A percentile compares a stretch with the other conserved stretches of the same genome.
These are phyloP conservation scores for Sesia apiformis DNA, from an alignment of 2,888 invertebrate species.

Conservation along the genomic window DNA sequence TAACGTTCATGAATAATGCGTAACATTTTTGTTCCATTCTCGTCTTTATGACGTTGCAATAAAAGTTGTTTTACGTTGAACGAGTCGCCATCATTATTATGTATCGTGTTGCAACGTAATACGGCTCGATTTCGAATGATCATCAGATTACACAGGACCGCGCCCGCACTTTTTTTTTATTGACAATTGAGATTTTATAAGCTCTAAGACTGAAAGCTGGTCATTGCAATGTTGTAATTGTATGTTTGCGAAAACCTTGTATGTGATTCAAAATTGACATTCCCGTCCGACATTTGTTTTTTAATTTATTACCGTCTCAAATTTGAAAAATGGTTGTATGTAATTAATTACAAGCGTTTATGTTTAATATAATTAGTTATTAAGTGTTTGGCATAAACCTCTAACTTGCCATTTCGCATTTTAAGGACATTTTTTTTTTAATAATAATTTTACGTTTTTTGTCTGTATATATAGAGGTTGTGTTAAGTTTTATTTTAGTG, in stretches of 20 bases:
- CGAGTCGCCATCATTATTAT: no score
- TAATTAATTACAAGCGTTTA: no score
- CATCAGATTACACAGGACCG: no score
- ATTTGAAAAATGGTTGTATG: constrained; percentile 12
- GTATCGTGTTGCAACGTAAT: no score
- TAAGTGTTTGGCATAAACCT: neutral
- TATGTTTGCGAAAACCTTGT: constrained; percentile 9
- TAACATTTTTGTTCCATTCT: no score
- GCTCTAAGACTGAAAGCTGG: constrained; percentile 34
- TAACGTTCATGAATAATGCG: no score
- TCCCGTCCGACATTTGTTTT: constrained; percentile 36
- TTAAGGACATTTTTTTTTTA: constrained; percentile 12
- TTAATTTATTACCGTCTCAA: constrained; percentile 49
- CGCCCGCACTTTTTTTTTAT: no score
- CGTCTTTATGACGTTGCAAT: no score
- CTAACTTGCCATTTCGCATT: constrained; percentile 12
- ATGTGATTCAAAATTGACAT: constrained; percentile 55
- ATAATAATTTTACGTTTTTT: constrained; percentile 9
- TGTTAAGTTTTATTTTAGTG: constrained; percentile 4
- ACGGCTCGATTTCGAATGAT: no score
- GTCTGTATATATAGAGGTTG: constrained; percentile 2
- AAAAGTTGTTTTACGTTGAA: no score
- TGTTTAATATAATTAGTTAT: neutral
- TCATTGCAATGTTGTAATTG: constrained; percentile 6
- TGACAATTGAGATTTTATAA: constrained; percentile 32